Evolutionary conservation across 2,113 vertebrate species (phyloP).

Genomic region (Hippocampus mohnikei): DNA sequence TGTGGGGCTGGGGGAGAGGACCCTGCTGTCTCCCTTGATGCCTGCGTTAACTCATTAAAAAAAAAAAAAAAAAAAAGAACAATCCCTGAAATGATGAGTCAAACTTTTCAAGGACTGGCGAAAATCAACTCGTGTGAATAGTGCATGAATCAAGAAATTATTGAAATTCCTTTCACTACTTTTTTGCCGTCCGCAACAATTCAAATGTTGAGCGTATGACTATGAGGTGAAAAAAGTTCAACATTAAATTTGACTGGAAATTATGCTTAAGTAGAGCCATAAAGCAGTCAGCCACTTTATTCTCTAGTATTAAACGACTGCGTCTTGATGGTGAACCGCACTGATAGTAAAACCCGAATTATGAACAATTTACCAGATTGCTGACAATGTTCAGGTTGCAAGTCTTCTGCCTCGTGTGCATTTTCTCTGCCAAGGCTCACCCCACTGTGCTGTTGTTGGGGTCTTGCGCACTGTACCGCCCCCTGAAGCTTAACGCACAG

Average conservation of each 20-base stretch:
- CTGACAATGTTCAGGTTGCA: not conserved
- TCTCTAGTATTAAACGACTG: too few relatives aligned
- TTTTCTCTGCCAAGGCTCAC: slow-evolving; percentile 9
- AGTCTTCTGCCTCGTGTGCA: slow-evolving; percentile 10
- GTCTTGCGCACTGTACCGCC: slow-evolving; percentile 52
- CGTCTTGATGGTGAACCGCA: not conserved
- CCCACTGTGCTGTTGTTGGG: slow-evolving; percentile 18
- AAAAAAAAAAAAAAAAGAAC: not conserved
- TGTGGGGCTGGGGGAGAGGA: slow-evolving; percentile 21
- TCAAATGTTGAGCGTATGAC: not conserved
- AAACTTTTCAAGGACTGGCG: not conserved
- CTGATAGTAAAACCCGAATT: not conserved
- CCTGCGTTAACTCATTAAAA: slow-evolving; percentile 19
- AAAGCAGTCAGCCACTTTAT: too few relatives aligned
- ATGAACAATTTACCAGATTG: slow-evolving; percentile 37
- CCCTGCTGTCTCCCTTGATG: slow-evolving; percentile 18
- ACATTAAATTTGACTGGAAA: too few relatives aligned
- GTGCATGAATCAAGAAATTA: too few relatives aligned
- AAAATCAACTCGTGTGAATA: too few relatives aligned
- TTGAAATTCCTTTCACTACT: not conserved
- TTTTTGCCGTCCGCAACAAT: not conserved
- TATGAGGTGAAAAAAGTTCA: too few relatives aligned
- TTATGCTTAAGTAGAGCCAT: too few relatives aligned
- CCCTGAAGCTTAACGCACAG: slow-evolving; percentile 82
- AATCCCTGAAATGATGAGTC: not conserved